A percentile compares a stretch with the other conserved stretches of the same genome.
These are phyloP conservation scores for Tolypeutes matacus DNA, from an alignment of 2,797 vertebrate species.

Conservation along the genomic window DNA sequence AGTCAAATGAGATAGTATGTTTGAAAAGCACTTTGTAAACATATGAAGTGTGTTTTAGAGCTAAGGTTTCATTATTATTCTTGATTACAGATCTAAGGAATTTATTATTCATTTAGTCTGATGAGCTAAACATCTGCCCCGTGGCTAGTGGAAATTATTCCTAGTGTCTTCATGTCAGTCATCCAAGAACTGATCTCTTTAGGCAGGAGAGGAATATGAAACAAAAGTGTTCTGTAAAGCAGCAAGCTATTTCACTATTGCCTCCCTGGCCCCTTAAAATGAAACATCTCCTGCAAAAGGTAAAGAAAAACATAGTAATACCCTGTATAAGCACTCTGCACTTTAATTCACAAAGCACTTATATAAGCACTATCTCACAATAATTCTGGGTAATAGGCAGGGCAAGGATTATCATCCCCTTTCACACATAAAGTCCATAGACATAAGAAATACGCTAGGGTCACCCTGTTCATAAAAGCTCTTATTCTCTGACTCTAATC, in stretches of 20 bases:
- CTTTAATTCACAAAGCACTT: slow-evolving; percentile 8
- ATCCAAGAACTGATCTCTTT: slow-evolving; percentile 11
- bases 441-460: not conserved
- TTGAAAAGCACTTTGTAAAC: slow-evolving; percentile 46
- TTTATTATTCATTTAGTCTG: slow-evolving; percentile 54
- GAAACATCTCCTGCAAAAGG: slow-evolving; percentile 36
- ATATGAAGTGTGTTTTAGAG: not conserved
- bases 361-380: slow-evolving; percentile 11
- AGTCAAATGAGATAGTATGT: not conserved
- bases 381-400: slow-evolving; percentile 10
- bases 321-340: slow-evolving; percentile 14
- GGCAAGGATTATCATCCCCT: not conserved
- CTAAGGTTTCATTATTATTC: slow-evolving; percentile 33
- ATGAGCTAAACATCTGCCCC: slow-evolving; percentile 24
- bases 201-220: slow-evolving; percentile 21
- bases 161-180: not conserved
- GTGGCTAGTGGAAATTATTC: slow-evolving; percentile 22
- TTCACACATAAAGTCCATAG: slow-evolving; percentile 22
- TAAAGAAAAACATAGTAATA: slow-evolving; percentile 19
- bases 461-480: not conserved
- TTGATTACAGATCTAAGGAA: slow-evolving; percentile 27
- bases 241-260: not conserved
- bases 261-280: not conserved
- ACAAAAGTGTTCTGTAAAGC: not conserved
- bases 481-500: not conserved